Conservation (phyloP, 2,888 invertebrate species). For the Platycheirus albimanus region DNA sequence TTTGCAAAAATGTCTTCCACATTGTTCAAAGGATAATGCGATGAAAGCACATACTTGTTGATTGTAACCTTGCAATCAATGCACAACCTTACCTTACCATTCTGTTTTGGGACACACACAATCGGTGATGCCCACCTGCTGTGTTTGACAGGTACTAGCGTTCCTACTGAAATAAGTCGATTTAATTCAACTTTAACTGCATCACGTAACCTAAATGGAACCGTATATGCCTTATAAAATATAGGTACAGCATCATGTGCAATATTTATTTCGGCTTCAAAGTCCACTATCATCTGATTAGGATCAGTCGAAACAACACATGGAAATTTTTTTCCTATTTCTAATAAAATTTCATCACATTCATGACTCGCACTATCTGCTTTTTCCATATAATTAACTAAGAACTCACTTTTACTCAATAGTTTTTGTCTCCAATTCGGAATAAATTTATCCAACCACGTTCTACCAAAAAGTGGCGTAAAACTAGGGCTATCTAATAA, state of each 20-base stretch:
- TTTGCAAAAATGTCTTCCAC: constrained; percentile 37
- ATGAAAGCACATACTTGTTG: constrained; percentile 61
- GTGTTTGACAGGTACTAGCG: constrained; percentile 72
- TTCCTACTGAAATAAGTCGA: constrained; percentile 62
- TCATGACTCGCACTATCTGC: neutral
- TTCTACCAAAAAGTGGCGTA: constrained; percentile 32
- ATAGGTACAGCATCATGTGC: constrained; percentile 36
- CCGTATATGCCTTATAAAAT: constrained; percentile 75
- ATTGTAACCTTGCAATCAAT: constrained; percentile 77
- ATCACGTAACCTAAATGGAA: constrained; percentile 71
- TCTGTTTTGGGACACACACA: constrained; percentile 9
- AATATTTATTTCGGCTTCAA: constrained; percentile 52
- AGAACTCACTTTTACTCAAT: constrained; percentile 24
- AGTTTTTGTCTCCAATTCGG: constrained; percentile 29
- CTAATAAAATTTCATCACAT: constrained; percentile 14
- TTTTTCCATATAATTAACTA: constrained; percentile 12
- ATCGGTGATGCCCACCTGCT: constrained; percentile 77
- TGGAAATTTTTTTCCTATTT: constrained; percentile 15
- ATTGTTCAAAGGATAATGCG: constrained; percentile 32
- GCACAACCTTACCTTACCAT: constrained; percentile 74
- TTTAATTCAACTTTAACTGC: constrained; percentile 75
- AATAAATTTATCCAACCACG: constrained; percentile 27
- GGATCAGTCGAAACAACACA: constrained; percentile 29
- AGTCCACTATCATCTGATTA: constrained; percentile 34
- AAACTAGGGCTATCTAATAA: constrained; percentile 17